These are phyloP conservation scores for Scaptomyza parva DNA, from an alignment of 2,888 invertebrate genomes.

Conservation along the genomic window DNA sequence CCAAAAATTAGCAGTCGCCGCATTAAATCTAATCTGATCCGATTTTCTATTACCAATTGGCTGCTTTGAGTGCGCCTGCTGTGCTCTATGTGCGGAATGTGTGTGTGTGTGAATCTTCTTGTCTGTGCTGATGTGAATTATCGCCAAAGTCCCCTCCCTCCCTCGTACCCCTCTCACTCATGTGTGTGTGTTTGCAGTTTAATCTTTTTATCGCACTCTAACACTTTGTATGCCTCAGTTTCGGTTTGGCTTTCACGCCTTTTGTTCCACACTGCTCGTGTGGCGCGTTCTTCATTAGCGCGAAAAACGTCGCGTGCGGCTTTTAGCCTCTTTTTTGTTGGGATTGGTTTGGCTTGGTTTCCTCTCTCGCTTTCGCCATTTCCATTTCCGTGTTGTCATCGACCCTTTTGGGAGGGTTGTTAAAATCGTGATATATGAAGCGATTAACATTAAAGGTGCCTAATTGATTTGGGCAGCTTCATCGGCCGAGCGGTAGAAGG, in stretches of 20 bases:
- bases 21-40: constrained; percentile 80
- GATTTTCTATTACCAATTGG: constrained; percentile 78
- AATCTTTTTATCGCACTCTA: constrained; percentile 78
- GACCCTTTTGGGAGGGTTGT: constrained; percentile 58
- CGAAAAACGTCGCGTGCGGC: constrained; percentile 72
- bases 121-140: constrained; percentile 39
- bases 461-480: constrained; percentile 67
- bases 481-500: no score
- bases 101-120: constrained; percentile 15
- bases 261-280: constrained; percentile 56
- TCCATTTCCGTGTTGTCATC: constrained; percentile 60
- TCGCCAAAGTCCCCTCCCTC: constrained; percentile 35
- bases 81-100: constrained; percentile 12
- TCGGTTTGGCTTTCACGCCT: constrained; percentile 62
- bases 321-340: constrained; percentile 44
- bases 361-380: constrained; percentile 22
- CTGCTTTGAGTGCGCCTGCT: constrained; percentile 42
- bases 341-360: constrained; percentile 1
- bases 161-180: constrained; percentile 15
- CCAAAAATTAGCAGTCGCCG: constrained; percentile 76
- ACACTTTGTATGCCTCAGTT: constrained; percentile 69
- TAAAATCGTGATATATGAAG: constrained; percentile 69
- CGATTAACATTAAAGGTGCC: constrained; percentile 76
- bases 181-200: constrained; percentile 53
- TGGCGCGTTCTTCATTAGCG: constrained; percentile 63